Conservation (phyloP, 2,113 vertebrate species). For the Brachypteracias leptosomus region DNA sequence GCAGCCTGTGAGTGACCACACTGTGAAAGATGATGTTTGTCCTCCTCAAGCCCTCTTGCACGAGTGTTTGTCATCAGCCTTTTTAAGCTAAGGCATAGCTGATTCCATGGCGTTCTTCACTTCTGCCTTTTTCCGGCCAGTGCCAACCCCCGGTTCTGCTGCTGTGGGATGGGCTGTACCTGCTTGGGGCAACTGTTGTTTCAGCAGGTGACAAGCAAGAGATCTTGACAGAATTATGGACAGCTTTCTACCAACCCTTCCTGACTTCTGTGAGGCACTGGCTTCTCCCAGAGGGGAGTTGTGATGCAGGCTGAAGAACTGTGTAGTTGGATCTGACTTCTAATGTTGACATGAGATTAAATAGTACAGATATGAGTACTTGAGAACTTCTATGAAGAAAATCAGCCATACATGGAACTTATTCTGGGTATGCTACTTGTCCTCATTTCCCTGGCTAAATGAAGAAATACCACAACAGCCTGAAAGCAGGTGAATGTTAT, state of each 20-base stretch:
- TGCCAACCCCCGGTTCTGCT: not conserved
- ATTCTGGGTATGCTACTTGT: not conserved
- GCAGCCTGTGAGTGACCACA: not conserved
- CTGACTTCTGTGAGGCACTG: not conserved
- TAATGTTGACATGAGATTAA: not conserved
- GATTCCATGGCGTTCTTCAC: not conserved
- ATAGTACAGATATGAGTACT: accelerated
- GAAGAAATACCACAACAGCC: not conserved
- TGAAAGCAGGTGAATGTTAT: not conserved
- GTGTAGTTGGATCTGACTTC: not conserved
- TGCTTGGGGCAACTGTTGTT: not conserved
- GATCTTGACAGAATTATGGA: not conserved
- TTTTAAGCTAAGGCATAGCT: not conserved
- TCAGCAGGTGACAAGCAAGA: not conserved
- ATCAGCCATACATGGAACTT: not conserved
- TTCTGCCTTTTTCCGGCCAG: not conserved
- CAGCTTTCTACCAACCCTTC: not conserved
- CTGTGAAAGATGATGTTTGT: not conserved
- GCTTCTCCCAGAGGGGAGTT: not conserved
- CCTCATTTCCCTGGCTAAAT: not conserved
- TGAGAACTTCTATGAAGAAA: accelerated
- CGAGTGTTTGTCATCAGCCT: not conserved
- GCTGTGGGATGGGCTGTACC: not conserved
- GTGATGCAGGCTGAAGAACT: not conserved
- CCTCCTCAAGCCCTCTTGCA: not conserved